Base-by-base conservation (phyloP, 2,113 vertebrate species). In the Triplophysa dalaica region DNA sequence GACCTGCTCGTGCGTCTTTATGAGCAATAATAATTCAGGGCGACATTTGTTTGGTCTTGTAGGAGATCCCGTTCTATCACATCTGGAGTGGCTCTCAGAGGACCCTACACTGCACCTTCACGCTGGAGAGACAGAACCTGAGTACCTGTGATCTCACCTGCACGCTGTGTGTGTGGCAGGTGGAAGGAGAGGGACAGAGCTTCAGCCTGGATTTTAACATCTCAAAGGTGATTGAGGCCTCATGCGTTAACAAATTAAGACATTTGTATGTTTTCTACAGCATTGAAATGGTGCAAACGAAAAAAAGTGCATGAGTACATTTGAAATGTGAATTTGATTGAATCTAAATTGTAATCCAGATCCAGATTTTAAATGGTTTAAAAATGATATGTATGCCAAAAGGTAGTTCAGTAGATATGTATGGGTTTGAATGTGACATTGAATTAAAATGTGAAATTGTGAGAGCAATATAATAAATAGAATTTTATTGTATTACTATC, bases 1-100 rank as follows among this genome's bases (percentile, higher is more conserved):
- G 19, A 58, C 19, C 19, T 58, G 54, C 19, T 58, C 13, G 14
- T 8, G 8, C 2, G 54, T 56, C 54, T 56, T 58, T 65, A 33
- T 54, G 62, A 4, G 22, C 43, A 6, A 29, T 38, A 7, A 64
- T 38, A 9, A 64, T 66, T 73, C 29, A 78, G 56, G 54, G 48
- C 72, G 65, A 73, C 58, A 1, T 82, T 26, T 84, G 33, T 66
- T 22, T 58, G 16, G 0, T 0, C 68, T 75, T 64, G 0, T 89
- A 99, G 97, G 98, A 99, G 89, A 98, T 99, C 87, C 97, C 98
- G 0, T 99, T 99, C 88, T 97, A 98, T 78, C 97, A 98, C 90
- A 96, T 99, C 92, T 99, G 98, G 98, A 96, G 93, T 0, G 97
- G 98, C 77, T 92, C 94, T 75, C 97, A 99, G 91, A 94, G 94